Evolutionary conservation across 2,797 vertebrate genomes (phyloP), one percentile per base, ranked within the genome.

Genomic region (Brachyalestes nurse): DNA sequence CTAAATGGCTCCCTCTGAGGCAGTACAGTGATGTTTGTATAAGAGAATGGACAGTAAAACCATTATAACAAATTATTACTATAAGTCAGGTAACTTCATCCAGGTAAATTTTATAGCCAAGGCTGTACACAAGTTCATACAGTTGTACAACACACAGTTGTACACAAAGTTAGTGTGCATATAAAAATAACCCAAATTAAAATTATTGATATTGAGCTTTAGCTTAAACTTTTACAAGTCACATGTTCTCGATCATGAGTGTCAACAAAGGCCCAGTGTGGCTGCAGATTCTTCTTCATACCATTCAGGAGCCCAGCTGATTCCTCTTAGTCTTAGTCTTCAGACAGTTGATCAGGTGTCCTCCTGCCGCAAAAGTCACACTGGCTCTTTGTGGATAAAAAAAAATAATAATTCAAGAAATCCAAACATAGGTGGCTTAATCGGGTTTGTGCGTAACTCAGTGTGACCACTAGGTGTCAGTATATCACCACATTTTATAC

Each of bases 391-490:
- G 34, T 34, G 34, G 34, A 34, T 34, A 3, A 34, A 34, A 34
- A 51, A 51, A 13, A 51, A 14, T 51, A 4, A 51, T 51, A 4
- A 51, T 45, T 8, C 10, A 45, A 12, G 47, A 51, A 51, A 12
- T 8, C 1, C 12, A 47, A 9, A 4, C 47, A 51, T 1, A 62
- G 60, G 5, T 12, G 25, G 4, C 14, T 6, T 62, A 0, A 7
- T 21, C 16, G n/a, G 38, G 14, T 66, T 19, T 64, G 1, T 90
- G 89, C 67, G 87, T 57, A 82, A 19, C 62, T 69, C 0, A 6
- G 6, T 42, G 58, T 10, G 1, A 42, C 90, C 93, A 90, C 83
- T 82, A 91, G 93, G 86, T 93, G 93, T 90, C 92, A 89, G 81
- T 88, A 80, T 87, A 89, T 77, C 80, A 81, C 78, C 62, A 87